Evolutionary conservation across 1,140 invertebrate species (phyloP).

Genomic region (Nautilus pompilius): DNA sequence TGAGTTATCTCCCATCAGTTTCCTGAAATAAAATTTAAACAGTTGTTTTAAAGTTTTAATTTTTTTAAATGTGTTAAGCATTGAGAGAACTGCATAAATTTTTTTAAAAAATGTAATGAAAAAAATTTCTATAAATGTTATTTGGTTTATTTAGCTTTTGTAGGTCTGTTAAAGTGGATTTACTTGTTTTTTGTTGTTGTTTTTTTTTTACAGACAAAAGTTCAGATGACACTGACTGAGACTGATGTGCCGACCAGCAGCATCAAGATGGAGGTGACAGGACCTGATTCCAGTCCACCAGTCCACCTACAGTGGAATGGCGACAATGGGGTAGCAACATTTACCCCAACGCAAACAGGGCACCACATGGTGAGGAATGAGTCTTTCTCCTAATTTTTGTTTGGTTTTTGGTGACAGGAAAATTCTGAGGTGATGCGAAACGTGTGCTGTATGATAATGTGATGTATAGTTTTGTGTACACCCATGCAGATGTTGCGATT

Average conservation of each 20-base stretch:
- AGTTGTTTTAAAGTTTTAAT: no score
- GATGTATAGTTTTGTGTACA: no score
- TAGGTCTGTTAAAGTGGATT: neutral
- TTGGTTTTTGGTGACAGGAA: slow-evolving; percentile 3
- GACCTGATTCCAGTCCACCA: slow-evolving; percentile 66
- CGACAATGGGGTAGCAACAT: slow-evolving; percentile 73
- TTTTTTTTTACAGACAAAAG: slow-evolving; percentile 42
- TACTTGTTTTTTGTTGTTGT: slow-evolving; percentile 4
- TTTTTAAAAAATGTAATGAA: no score
- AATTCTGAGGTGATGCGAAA: no score
- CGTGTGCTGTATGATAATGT: no score
- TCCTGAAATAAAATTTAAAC: no score
- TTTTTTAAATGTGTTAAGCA: no score
- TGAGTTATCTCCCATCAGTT: no score
- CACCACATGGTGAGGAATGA: slow-evolving; percentile 77
- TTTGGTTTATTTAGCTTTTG: no score
- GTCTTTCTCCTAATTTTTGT: slow-evolving; percentile 2
- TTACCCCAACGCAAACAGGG: slow-evolving; percentile 84
- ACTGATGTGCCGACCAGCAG: slow-evolving; percentile 75
- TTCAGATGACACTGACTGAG: slow-evolving; percentile 56
- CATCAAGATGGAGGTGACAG: slow-evolving; percentile 78
- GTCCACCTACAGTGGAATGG: slow-evolving; percentile 67
- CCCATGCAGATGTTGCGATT: no score
- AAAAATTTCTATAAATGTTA: no score
- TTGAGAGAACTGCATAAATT: no score